A percentile compares a stretch with the other conserved stretches of the same genome.
These are phyloP conservation scores for Himalopsyche anomala DNA, from an alignment of 2,888 invertebrate species.

Conservation along the genomic window DNA sequence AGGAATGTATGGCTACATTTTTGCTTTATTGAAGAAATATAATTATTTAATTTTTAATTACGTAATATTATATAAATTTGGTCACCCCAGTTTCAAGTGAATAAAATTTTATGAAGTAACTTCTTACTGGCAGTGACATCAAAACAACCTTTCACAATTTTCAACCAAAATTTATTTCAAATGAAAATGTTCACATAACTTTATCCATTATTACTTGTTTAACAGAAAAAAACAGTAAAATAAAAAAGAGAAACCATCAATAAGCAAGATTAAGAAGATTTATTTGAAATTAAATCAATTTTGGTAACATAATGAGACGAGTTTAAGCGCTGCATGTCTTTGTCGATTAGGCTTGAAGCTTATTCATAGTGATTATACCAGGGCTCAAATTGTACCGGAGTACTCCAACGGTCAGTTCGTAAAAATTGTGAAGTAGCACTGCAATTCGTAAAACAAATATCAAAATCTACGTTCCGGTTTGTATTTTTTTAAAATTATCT, in stretches of 20 bases:
- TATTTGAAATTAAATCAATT: conserved; percentile 32
- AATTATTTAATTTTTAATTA: too few relatives aligned
- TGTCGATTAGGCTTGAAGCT: background rate
- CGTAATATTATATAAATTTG: background rate
- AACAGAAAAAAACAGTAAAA: conserved; percentile 16
- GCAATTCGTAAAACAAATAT: too few relatives aligned
- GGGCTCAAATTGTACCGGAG: too few relatives aligned
- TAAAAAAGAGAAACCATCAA: conserved; percentile 30
- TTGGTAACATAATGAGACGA: conserved; percentile 6
- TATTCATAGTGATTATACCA: background rate
- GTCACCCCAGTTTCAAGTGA: background rate
- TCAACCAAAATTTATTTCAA: conserved; percentile 10
- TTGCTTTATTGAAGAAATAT: too few relatives aligned
- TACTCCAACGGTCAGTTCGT: too few relatives aligned
- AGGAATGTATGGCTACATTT: too few relatives aligned
- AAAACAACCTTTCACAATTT: background rate
- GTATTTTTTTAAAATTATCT: too few relatives aligned
- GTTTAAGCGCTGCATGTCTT: conserved; percentile 12
- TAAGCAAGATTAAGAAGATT: conserved; percentile 7
- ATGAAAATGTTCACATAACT: conserved; percentile 21
- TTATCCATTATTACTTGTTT: conserved; percentile 25
- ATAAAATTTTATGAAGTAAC: conserved; percentile 10
- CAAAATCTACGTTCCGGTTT: too few relatives aligned
- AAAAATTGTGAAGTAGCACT: too few relatives aligned
- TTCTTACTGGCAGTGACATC: background rate